These are phyloP conservation scores for Cephus nigrinus DNA, from an alignment of 2,888 invertebrate genomes.

Conservation along the genomic window DNA sequence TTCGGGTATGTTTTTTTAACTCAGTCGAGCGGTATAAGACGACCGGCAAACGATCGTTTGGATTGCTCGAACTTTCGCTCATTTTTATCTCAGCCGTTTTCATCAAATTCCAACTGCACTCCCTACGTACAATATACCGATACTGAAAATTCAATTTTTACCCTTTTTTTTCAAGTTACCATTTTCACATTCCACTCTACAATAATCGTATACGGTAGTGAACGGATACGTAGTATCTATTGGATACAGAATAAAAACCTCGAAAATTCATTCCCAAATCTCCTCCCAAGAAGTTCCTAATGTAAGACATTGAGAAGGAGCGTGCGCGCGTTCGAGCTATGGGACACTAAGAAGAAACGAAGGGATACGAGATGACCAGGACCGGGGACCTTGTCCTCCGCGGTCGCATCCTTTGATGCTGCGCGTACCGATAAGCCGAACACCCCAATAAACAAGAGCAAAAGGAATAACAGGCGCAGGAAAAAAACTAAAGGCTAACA, in stretches of 20 bases:
- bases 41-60: background rate
- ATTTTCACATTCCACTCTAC: background rate
- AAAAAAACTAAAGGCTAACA: conserved; percentile 19
- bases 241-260: background rate
- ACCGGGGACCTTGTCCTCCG: conserved; percentile 7
- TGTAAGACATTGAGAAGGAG: conserved; percentile 1
- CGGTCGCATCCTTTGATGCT: conserved; percentile 36
- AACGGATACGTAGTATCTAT: background rate
- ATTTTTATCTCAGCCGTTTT: background rate
- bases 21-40: background rate
- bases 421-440: conserved; percentile 33
- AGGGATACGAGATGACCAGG: background rate
- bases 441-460: conserved; percentile 32
- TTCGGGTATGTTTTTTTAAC: background rate
- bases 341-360: conserved; percentile 10
- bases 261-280: background rate
- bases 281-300: background rate
- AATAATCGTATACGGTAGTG: background rate
- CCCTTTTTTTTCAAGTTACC: background rate
- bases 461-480: conserved; percentile 24
- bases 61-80: background rate
- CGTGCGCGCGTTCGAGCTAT: conserved; percentile 9
- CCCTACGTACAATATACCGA: background rate
- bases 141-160: background rate
- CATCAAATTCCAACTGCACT: background rate